Percentiles rank a stretch among this genome's conserved stretches.
phyloP scores from a whole-genome alignment of 92 coral and sea anemone species.

The Epizoanthus illoricatus region DNA sequence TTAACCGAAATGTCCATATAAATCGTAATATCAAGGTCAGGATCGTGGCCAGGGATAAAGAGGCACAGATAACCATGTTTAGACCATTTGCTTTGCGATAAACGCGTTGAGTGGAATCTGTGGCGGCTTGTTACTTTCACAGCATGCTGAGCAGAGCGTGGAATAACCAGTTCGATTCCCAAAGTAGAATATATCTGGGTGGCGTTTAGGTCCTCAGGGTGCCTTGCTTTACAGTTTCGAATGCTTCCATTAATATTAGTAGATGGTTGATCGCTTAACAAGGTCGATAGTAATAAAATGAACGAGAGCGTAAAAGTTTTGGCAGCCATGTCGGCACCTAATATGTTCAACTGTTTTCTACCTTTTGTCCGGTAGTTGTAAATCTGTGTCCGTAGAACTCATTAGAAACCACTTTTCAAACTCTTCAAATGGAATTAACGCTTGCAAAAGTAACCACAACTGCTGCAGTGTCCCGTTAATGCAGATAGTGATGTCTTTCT shows the following conservation, averaged over 20 bases:
- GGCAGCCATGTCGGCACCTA: conserved; percentile 15
- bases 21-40: background rate
- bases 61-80: background rate
- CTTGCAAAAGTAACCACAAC: no score
- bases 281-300: conserved; percentile 3
- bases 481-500: no score
- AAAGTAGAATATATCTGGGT: background rate
- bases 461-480: no score
- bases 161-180: background rate
- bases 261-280: background rate
- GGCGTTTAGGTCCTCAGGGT: background rate
- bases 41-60: background rate
- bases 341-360: no score
- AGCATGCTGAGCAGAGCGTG: background rate
- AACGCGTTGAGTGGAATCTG: background rate
- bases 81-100: no score
- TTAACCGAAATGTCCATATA: background rate
- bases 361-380: no score
- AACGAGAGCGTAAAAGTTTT: conserved; percentile 7
- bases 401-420: no score
- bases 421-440: no score
- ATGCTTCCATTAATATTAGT: background rate
- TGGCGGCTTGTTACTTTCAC: background rate
- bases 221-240: background rate
- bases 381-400: no score